These are phyloP conservation scores for Drosophila koepferae DNA, from an alignment of 2,888 invertebrate genomes.

Conservation along the genomic window DNA sequence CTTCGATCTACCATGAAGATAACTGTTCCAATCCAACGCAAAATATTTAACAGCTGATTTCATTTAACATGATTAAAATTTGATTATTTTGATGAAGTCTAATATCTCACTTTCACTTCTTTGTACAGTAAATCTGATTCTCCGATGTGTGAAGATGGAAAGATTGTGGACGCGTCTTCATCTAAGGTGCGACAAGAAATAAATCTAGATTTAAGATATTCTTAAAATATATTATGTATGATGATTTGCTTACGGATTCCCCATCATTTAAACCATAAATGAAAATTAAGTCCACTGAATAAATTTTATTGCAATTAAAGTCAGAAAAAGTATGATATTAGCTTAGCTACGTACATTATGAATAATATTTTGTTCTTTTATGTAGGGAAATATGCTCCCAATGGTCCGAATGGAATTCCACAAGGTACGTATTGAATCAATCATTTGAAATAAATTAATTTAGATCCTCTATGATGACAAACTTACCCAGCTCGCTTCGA, in stretches of 20 bases:
- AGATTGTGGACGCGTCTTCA: neutral
- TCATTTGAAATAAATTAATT: neutral
- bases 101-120: neutral
- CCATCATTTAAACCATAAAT: constrained; percentile 33
- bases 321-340: too few relatives aligned
- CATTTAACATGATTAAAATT: neutral
- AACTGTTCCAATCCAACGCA: constrained; percentile 67
- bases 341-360: too few relatives aligned
- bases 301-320: neutral
- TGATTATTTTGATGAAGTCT: neutral
- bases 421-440: neutral
- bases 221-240: neutral
- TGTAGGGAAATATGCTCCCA: neutral
- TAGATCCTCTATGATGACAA: constrained; percentile 47
- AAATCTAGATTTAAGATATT: neutral
- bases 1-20: constrained; percentile 76
- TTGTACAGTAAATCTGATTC: neutral
- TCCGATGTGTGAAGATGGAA: too few relatives aligned
- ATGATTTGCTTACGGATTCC: constrained; percentile 42
- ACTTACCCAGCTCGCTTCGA: constrained; percentile 80
- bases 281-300: constrained; percentile 16
- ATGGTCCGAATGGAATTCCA: neutral
- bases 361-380: neutral
- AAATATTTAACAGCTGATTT: constrained; percentile 26
- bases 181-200: neutral